Evolutionary conservation across 2,888 invertebrate genomes (phyloP), one percentile per base, ranked within the genome.

Genomic region (Alloscopus bannaensis): DNA sequence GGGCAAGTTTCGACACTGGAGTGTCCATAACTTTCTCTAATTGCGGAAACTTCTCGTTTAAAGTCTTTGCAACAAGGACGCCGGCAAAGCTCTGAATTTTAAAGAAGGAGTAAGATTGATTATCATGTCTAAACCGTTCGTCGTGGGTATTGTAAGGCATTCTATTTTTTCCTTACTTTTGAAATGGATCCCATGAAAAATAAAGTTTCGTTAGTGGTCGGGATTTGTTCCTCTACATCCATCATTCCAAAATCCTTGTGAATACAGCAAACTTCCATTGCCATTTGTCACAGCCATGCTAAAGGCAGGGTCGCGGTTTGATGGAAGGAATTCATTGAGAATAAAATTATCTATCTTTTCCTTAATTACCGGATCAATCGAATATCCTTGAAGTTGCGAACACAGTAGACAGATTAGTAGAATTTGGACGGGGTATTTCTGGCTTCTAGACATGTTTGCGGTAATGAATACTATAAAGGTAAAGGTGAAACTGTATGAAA

Each of bases 11-110:
- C 0, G 50, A 20, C n/a, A 84, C 68, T 1, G 84, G 84, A 3
- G 42, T 65, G 29, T 84, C 81, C 40, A 84, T 28, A 11, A 69
- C 83, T 18, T 55, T 55, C 0, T 76, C 80, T 2, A 76, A 16
- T 3, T 70, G 50, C 8, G 82, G 84, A 66, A 84, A 84, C 26
- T 57, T 69, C 42, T 80, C 81, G 45, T 72, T 36, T 13, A 84
- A 57, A 8, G 65, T 50, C 40, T 81, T 81, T 1, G 62, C 55
- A 1, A 76, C 72, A 0, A 83, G 8, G 0, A 76, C 75, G 1
- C 78, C 68, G 1, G 75, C 60, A 24, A 84, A 60, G 24, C 75
- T 75, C 75, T 75, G n/a, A n/a, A n/a, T n/a, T n/a, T n/a, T n/a
- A n/a, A n/a, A n/a, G n/a, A n/a, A n/a, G n/a, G n/a, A n/a, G n/a